phyloP scores from a whole-genome alignment of 1,140 invertebrate genomes.

The Drosophila biarmipes region DNA sequence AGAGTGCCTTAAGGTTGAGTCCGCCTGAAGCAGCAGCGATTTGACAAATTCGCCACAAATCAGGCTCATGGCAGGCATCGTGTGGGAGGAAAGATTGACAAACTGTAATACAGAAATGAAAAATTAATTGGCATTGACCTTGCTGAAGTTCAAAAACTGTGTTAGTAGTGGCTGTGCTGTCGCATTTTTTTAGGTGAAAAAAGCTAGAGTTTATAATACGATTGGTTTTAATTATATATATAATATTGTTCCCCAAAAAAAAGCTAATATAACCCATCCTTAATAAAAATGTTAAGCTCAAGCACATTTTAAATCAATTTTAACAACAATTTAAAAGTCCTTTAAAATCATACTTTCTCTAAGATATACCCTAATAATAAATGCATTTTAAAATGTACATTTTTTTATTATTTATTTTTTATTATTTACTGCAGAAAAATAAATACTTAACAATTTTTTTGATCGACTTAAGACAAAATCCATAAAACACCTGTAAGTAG shows the following conservation, averaged over 20 bases:
- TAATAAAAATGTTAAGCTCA: too few relatives aligned
- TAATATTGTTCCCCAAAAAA: too few relatives aligned
- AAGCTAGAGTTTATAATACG: background rate
- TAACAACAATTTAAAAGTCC: too few relatives aligned
- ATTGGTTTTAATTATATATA: background rate
- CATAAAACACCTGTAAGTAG: background rate
- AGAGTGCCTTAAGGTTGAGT: conserved; percentile 33
- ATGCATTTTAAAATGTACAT: too few relatives aligned
- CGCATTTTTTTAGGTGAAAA: background rate
- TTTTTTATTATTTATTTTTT: background rate
- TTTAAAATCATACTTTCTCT: too few relatives aligned
- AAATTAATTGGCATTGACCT: conserved; percentile 74
- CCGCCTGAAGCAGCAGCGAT: conserved; percentile 79
- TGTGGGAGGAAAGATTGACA: conserved; percentile 85
- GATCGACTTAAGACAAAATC: background rate
- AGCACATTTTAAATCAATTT: too few relatives aligned
- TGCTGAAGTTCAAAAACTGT: conserved; percentile 68
- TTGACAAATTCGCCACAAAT: conserved; percentile 85
- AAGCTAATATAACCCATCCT: too few relatives aligned
- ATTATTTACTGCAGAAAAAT: background rate
- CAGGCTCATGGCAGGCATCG: conserved; percentile 85
- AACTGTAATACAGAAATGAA: conserved; percentile 84
- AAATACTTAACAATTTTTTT: background rate
- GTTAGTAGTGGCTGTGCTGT: conserved; percentile 15
- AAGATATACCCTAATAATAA: too few relatives aligned